Base-by-base conservation (phyloP, 2,888 invertebrate species). In the Orthosia gracilis region DNA sequence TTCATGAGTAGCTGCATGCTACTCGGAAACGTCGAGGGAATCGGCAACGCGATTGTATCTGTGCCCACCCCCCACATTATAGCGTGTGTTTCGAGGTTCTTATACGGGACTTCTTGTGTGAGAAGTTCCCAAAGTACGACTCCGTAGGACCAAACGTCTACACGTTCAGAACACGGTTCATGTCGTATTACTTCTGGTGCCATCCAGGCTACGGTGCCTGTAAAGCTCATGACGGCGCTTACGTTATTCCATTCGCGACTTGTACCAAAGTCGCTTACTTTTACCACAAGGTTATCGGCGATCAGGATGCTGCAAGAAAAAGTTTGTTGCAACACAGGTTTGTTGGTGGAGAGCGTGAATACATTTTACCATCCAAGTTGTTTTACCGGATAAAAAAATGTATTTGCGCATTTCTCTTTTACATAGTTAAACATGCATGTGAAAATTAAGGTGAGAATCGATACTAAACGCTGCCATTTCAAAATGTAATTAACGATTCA, bases 191-290 rank as follows among this genome's bases (percentile, higher is more conserved):
- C 98, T 96, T 99, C 99, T 0, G 99, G 99, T 0, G 99, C 99
- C 99, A 99, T 99, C 99, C 99, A 99, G 0, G 99, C 99, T 0
- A 99, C 99, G 0, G 99, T 99, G 57, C 99, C 99, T 3, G 99
- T 99, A 94, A 99, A 99, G 82, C 99, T 94, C 99, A 99, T 99
- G 90, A 98, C 98, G 59, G 99, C 98, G 92, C 99, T 99, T 57
- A 98, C 98, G 91, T 99, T 98, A 93, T 99, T 98, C 98, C 99
- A 99, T 89, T 99, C 98, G 73, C 99, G 97, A 88, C 99, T 98
- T 0, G 99, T 99, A 26, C 99, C 99, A 93, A 99, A 99, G 94
- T 99, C 99, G 88, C 99, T 99, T 76, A 99, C 99, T 96, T 99
- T 99, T 12, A 99, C 98, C 58, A 97, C 95, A 89, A 98, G 97